Evolutionary conservation across 2,888 invertebrate genomes (phyloP).

Genomic region (Osmoderma eremita): DNA sequence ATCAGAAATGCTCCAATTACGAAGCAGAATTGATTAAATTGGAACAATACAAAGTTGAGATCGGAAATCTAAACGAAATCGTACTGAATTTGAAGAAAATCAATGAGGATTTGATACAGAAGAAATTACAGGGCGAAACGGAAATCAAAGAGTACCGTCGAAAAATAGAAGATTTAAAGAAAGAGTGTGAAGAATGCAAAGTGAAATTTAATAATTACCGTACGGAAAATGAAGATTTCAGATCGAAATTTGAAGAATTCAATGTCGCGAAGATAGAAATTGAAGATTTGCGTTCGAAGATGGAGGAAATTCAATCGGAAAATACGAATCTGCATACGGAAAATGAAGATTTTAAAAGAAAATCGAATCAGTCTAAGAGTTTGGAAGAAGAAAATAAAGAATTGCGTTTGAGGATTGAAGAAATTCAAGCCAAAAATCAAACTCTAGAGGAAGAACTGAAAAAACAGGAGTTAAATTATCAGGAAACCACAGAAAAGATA

Average conservation of each 20-base stretch:
- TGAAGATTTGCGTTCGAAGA: conserved; percentile 3
- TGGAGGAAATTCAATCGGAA: conserved; percentile 6
- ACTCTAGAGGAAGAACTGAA: conserved; percentile 54
- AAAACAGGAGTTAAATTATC: conserved; percentile 64
- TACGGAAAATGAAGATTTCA: conserved; percentile 8
- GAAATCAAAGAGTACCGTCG: conserved; percentile 21
- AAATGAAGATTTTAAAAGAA: conserved; percentile 22
- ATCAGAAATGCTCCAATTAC: conserved; percentile 56
- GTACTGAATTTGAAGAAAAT: conserved; percentile 43
- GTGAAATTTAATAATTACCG: conserved; percentile 24
- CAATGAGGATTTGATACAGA: conserved; percentile 45
- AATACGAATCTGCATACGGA: neutral
- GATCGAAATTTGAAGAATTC: conserved; percentile 8
- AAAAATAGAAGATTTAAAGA: conserved; percentile 14
- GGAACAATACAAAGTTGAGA: conserved; percentile 56
- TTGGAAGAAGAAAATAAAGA: conserved; percentile 10
- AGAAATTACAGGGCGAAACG: conserved; percentile 20
- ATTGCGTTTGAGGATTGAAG: conserved; percentile 12
- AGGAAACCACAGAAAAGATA: conserved; percentile 64
- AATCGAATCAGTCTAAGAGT: conserved; percentile 6
- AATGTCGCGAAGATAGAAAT: neutral
- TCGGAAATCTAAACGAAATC: conserved; percentile 44
- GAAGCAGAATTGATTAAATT: conserved; percentile 59
- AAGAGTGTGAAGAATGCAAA: neutral
- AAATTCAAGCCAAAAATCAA: neutral